A percentile compares a stretch with the other conserved stretches of the same genome.
These are phyloP conservation scores for Phodopus roborovskii DNA, from an alignment of 2,113 vertebrate species.

Conservation along the genomic window DNA sequence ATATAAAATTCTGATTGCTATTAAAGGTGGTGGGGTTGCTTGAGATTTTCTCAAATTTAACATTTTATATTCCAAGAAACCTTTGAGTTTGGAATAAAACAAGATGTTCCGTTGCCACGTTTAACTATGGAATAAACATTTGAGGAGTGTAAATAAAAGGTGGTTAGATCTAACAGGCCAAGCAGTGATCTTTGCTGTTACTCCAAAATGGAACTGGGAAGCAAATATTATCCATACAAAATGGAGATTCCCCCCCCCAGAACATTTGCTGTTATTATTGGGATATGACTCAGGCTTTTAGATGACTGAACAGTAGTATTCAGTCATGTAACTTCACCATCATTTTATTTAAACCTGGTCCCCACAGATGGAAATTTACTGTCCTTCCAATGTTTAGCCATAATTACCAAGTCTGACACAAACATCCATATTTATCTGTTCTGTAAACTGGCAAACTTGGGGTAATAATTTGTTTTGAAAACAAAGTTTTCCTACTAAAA, in stretches of 20 bases:
- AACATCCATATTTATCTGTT: conserved; percentile 56
- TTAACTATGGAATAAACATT: conserved; percentile 37
- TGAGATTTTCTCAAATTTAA: not conserved
- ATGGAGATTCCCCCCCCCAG: not conserved
- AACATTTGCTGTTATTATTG: not conserved
- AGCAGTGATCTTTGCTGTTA: not conserved
- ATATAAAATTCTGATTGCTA: not conserved
- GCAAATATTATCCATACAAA: not conserved
- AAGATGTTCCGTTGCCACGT: not conserved
- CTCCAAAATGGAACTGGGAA: not conserved
- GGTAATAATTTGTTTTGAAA: conserved; percentile 67
- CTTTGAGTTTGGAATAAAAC: not conserved
- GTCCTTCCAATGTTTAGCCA: conserved; percentile 44
- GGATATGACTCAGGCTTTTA: not conserved
- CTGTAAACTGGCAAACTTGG: conserved; percentile 45
- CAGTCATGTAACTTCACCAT: not conserved
- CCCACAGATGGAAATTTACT: not conserved
- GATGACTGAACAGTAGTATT: conserved; percentile 43
- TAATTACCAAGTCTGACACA: conserved; percentile 33
- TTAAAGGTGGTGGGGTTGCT: not conserved
- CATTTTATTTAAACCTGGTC: conserved; percentile 36
- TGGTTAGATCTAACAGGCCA: not conserved
- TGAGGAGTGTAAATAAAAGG: not conserved
- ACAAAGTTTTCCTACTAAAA: conserved; percentile 68
- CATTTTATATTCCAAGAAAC: not conserved